Evolutionary conservation across 2,888 invertebrate species (phyloP), one percentile per base, ranked within the genome.

Genomic region (Trichacis sp.): DNA sequence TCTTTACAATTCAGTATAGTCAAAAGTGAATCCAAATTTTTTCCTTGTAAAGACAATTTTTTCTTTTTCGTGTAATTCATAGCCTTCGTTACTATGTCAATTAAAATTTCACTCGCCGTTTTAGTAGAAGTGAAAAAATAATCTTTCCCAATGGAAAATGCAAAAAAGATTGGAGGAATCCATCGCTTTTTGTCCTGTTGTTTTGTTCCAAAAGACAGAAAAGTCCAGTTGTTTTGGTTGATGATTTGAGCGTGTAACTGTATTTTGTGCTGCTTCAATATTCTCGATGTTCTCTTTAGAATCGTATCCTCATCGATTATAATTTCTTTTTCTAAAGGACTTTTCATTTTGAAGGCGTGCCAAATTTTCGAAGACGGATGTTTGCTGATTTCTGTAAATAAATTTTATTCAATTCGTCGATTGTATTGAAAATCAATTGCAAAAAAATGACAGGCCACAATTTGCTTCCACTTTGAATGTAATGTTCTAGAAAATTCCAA

Each of bases 71-170:
- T 24, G 33, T 73, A 79, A 49, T 77, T 77, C 12, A 78, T 33
- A 29, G 67, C 61, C 11, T 30, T 43, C 14, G 63, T 48, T 12
- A 82, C 30, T 15, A 61, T 68, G 4, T 68, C 46, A 19, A 77
- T 11, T 33, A 70, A 56, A 30, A 61, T 47, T 20, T 69, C 59
- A 0, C 66, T 29, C 5, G 75, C 49, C 15, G 15, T 36, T 45
- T 72, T 77, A 18, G 50, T 76, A 0, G 76, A 72, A 20, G 71
- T 75, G 42, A 82, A 82, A 36, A 82, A 72, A 67, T 76, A 75
- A 1, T 72, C 75, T 29, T 77, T 72, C 4, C 66, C 74, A 11
- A 67, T n/a, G 12, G 76, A 72, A 5, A 81, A 43, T n/a, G 80
- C 78, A 49, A 81, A 76, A 56, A 59, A 74, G 4, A 54, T 40